Percentiles rank a stretch among this genome's conserved stretches.
These are phyloP conservation scores for Volucella zonaria DNA, from an alignment of 2,888 invertebrate species.

Conservation along the genomic window DNA sequence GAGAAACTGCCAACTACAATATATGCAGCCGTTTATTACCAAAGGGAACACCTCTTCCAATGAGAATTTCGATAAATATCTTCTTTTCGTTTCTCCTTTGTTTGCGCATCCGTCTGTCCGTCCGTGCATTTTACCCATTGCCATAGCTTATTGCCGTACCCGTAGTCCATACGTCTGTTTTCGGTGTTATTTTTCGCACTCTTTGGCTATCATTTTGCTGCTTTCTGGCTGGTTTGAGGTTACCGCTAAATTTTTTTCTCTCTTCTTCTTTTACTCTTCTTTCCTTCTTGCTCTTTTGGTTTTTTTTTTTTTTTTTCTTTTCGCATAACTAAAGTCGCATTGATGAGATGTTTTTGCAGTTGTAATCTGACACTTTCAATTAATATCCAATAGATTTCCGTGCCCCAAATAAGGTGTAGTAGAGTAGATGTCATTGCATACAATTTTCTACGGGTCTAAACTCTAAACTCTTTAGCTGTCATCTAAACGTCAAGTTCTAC, in stretches of 20 bases:
- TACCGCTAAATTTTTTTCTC: constrained; percentile 52
- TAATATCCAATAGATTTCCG: constrained; percentile 74
- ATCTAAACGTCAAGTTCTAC: constrained; percentile 61
- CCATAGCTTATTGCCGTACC: background rate
- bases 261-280: constrained; percentile 18
- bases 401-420: constrained; percentile 48
- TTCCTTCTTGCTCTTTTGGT: background rate
- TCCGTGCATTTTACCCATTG: constrained; percentile 4
- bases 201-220: constrained; percentile 66
- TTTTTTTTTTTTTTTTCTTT: background rate
- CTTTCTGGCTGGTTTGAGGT: constrained; percentile 66
- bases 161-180: constrained; percentile 61
- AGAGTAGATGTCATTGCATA: too few species aligned
- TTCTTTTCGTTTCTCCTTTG: constrained; percentile 67
- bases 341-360: constrained; percentile 52
- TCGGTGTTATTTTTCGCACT: constrained; percentile 74
- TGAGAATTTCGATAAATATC: constrained; percentile 74
- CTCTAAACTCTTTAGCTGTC: constrained; percentile 37
- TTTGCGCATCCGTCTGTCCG: constrained; percentile 41
- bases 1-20: constrained; percentile 73
- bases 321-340: constrained; percentile 46
- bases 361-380: constrained; percentile 75
- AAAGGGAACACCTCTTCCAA: constrained; percentile 74
- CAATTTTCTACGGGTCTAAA: background rate
- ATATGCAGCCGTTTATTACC: constrained; percentile 75